A percentile compares a stretch with the other conserved stretches of the same genome.
These are phyloP conservation scores for Psittacula derbiana DNA, from an alignment of 2,797 vertebrate genomes.

Conservation along the genomic window DNA sequence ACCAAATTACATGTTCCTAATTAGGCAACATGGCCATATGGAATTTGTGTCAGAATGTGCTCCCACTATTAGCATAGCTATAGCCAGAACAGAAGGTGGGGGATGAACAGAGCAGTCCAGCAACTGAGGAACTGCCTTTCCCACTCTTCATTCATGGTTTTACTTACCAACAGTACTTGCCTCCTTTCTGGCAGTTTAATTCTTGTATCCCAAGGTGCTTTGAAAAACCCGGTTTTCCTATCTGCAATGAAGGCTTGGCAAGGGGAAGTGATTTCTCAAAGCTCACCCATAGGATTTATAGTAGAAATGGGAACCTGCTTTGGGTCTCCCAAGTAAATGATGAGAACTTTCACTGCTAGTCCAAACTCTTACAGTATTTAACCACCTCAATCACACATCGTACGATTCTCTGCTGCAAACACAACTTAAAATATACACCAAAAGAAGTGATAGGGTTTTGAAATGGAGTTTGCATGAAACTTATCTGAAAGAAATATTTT, in stretches of 20 bases:
- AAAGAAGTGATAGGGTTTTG: background rate
- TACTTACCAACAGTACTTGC: background rate
- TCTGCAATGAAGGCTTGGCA: background rate
- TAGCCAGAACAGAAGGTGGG: background rate
- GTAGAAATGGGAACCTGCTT: background rate
- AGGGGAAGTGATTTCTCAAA: background rate
- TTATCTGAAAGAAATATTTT: background rate
- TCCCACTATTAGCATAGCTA: background rate
- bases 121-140: background rate
- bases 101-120: background rate
- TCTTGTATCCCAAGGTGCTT: background rate
- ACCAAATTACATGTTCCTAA: background rate
- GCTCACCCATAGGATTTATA: background rate
- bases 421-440: background rate
- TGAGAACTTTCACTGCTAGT: background rate
- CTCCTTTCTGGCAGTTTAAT: background rate
- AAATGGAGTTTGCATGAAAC: background rate
- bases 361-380: background rate
- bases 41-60: background rate
- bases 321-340: background rate
- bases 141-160: background rate
- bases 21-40: rapidly evolving
- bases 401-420: background rate
- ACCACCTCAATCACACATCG: background rate
- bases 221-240: background rate